Conservation (phyloP, 2,113 vertebrate genomes). For the Egretta garzetta region DNA sequence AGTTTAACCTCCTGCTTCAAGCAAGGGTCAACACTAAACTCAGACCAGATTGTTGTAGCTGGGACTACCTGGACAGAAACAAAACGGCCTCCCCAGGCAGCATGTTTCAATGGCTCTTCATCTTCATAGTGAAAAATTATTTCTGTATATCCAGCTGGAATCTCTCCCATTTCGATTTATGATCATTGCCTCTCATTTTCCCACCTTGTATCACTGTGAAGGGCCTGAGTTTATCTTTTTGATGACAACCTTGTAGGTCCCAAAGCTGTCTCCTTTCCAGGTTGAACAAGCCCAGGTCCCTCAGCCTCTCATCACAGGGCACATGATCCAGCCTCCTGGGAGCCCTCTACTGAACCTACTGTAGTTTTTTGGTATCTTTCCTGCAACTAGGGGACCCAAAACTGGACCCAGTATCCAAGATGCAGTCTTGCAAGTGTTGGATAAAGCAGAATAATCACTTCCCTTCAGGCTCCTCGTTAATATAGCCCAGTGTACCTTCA, state of each 20-base stretch:
- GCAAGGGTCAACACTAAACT: not conserved
- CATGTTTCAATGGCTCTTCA: not conserved
- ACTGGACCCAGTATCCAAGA: not conserved
- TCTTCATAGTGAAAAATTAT: not conserved
- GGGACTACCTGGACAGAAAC: not conserved
- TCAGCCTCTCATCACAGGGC: not conserved
- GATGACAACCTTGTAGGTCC: not conserved
- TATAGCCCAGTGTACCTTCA: not conserved
- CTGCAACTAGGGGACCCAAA: not conserved
- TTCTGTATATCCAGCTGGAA: not conserved
- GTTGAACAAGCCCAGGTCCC: not conserved
- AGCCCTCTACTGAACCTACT: not conserved
- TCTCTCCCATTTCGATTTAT: not conserved
- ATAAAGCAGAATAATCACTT: not conserved
- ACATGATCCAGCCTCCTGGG: not conserved
- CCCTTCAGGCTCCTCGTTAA: not conserved
- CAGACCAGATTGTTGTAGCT: not conserved
- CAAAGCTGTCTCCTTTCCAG: not conserved
- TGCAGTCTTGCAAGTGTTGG: not conserved
- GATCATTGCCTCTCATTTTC: not conserved
- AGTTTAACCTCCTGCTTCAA: not conserved
- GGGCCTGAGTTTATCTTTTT: not conserved
- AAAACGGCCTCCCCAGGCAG: rapidly evolving
- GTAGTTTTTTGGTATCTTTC: not conserved
- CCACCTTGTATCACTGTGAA: not conserved